These are phyloP conservation scores for Acanthaster planci DNA, from an alignment of 35 echinoderm and acorn worm species.

Conservation along the genomic window DNA sequence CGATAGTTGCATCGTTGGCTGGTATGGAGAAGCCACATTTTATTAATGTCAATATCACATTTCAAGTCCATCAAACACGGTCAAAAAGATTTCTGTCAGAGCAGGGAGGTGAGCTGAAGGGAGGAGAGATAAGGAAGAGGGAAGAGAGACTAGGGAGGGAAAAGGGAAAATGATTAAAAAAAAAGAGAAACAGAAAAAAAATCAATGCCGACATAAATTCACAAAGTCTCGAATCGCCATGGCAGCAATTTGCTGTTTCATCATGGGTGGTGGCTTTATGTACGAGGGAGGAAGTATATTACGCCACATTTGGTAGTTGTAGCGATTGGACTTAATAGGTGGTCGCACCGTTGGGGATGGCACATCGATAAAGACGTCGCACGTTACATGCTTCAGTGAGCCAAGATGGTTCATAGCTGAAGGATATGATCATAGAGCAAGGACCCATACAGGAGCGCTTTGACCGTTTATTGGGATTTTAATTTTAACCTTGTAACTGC, in stretches of 20 bases:
- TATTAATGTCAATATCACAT: conserved; percentile 27
- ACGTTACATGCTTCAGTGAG: conserved; percentile 1
- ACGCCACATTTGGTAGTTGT: neutral
- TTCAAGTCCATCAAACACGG: conserved; percentile 11
- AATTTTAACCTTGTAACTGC: too few species aligned
- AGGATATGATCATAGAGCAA: neutral
- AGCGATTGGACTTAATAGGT: conserved; percentile 21
- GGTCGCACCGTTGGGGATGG: neutral
- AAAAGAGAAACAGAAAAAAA: neutral
- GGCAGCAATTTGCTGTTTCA: conserved; percentile 7
- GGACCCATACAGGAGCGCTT: too few species aligned
- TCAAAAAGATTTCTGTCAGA: conserved; percentile 34
- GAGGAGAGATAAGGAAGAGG: too few species aligned
- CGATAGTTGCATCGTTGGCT: neutral
- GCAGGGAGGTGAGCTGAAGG: neutral
- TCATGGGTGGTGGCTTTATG: too few species aligned
- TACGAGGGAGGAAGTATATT: too few species aligned
- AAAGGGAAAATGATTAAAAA: too few species aligned
- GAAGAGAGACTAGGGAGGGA: too few species aligned
- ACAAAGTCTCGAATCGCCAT: conserved; percentile 14
- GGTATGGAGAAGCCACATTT: conserved; percentile 13
- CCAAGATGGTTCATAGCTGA: conserved; percentile 25
- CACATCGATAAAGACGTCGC: conserved; percentile 4
- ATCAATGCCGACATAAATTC: conserved; percentile 29
- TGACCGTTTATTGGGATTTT: too few species aligned